Percentiles rank a stretch among this genome's conserved stretches.
Evolutionary conservation across 2,888 invertebrate genomes (phyloP).

Genomic region (Lycia hirtaria): DNA sequence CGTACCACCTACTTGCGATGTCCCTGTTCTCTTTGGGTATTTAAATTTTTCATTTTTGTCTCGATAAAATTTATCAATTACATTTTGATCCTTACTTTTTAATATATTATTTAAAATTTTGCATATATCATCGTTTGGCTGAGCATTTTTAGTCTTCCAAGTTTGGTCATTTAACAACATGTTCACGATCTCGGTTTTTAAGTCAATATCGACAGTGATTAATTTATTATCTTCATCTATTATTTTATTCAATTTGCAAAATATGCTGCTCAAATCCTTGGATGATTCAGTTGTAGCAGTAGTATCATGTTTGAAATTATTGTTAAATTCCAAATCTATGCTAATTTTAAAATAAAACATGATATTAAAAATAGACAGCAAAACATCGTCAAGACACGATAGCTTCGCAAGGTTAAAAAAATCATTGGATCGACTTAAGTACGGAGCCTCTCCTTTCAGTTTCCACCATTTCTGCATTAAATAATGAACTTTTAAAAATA

Average conservation of each 20-base stretch:
- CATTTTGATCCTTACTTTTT: background rate
- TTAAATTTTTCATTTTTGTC: background rate
- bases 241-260: background rate
- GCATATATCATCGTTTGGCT: background rate
- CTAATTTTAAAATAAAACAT: background rate
- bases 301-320: background rate
- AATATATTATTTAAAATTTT: background rate
- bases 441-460: too few species aligned
- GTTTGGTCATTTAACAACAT: constrained; percentile 1
- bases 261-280: background rate
- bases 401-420: background rate
- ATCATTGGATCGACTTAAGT: background rate
- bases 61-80: background rate
- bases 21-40: constrained; percentile 35
- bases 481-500: too few species aligned
- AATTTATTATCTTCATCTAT: background rate
- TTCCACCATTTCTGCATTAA: too few species aligned
- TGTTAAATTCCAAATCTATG: constrained; percentile 1
- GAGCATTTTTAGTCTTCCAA: background rate
- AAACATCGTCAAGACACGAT: background rate
- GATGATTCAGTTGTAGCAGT: background rate
- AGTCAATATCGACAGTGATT: background rate
- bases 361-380: background rate
- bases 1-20: constrained; percentile 36
- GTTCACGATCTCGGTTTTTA: constrained; percentile 16